Base-by-base conservation (phyloP, 1,140 invertebrate species). In the Hestina assimilis region DNA sequence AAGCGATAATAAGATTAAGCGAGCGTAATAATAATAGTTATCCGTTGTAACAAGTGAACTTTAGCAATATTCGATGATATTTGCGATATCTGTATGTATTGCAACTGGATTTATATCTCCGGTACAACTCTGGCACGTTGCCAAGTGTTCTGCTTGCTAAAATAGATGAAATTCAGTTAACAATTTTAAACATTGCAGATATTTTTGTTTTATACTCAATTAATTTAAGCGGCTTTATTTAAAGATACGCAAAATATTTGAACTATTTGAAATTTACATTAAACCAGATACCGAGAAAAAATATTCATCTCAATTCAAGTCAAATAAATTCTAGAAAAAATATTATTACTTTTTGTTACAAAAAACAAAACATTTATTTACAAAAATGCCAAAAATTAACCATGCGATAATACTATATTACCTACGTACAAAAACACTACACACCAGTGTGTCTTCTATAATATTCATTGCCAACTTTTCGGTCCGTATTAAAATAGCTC, bases 101-200 rank as follows among this genome's bases (percentile, higher is more conserved):
- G 42, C 21, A 55, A 26, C 46, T 31, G 26, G 50, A 54, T 40
- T 24, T 61, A 51, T 54, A 72, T 68, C 52, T 28, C 26, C 26
- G 2, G n/a, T n/a, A 17, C 51, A 61, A 57, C 40, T 33, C 56
- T 74, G 71, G 68, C 61, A 14, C 14, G 19, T 4, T 40, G 68
- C 71, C 71, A 71, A 66, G 24, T 11, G 41, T 59, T 51, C 47
- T 35, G 64, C 29, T 62, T 61, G 63, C 65, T 71, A 66, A 74
- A 65, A 63, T 69, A 66, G 56, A 71, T 53, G 56, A 71, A 70
- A 73, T 64, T 69, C 63, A 50, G 53, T 62, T 50, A 58, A 51
- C 57, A 38, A 59, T 45, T 66, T 63, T 62, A 59, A 63, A 57
- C 48, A 60, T 57, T 43, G 54, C 12, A 15, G 6, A 15, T 6